Percentiles rank a stretch among this genome's conserved stretches.
phyloP scores from a whole-genome alignment of 2,113 vertebrate species.

The Tragelaphus imberbis region DNA sequence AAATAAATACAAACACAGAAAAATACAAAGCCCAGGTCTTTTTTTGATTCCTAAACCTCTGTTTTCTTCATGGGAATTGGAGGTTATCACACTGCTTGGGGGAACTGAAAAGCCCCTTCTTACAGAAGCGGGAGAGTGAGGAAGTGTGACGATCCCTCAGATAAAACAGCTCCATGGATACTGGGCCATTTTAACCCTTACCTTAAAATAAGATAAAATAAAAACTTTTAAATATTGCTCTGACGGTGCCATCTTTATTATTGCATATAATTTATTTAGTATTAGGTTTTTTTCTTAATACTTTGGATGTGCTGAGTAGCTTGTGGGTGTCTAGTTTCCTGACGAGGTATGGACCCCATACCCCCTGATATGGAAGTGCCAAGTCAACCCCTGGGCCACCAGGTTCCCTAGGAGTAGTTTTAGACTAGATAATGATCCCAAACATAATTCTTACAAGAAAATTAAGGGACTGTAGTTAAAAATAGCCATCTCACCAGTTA shows the following conservation, averaged over 20 bases:
- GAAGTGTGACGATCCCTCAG: neutral
- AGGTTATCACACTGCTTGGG: neutral
- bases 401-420: neutral
- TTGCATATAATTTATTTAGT: neutral
- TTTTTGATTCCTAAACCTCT: neutral
- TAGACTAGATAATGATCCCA: neutral
- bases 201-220: neutral
- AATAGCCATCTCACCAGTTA: neutral
- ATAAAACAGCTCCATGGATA: neutral
- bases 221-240: neutral
- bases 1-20: neutral
- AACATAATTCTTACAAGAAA: neutral
- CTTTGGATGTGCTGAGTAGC: neutral
- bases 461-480: neutral
- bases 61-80: neutral
- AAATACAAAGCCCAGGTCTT: neutral
- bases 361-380: neutral
- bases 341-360: neutral
- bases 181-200: neutral
- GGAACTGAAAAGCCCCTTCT: neutral
- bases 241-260: neutral
- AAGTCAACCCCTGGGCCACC: neutral
- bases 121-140: neutral
- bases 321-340: neutral
- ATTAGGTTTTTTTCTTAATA: neutral